phyloP scores from a whole-genome alignment of 2,797 vertebrate genomes.

The Acomys russatus region DNA sequence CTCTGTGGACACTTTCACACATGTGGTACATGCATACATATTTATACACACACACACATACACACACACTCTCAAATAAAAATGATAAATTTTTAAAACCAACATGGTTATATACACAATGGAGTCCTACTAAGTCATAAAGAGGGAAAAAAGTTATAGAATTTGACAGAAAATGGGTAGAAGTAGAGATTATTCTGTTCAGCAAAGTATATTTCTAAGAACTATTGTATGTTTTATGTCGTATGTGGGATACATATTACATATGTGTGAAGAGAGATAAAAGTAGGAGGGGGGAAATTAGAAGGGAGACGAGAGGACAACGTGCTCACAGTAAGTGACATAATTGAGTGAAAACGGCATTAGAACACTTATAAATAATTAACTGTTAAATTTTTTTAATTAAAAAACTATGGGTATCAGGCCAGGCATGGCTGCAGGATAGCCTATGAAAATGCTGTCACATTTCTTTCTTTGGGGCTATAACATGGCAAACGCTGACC shows the following conservation, averaged over 20 bases:
- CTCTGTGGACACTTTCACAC: neutral
- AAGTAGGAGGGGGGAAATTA: neutral
- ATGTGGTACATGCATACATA: neutral
- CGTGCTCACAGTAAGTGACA: neutral
- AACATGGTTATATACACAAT: neutral
- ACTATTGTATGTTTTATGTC: neutral
- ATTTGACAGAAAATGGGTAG: neutral
- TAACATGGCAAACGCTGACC: too few relatives aligned
- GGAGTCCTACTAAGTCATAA: neutral
- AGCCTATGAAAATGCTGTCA: neutral
- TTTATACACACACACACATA: neutral
- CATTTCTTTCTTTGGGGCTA: neutral
- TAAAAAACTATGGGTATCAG: neutral
- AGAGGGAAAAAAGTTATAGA: neutral
- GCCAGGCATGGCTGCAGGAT: neutral
- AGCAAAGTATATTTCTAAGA: neutral
- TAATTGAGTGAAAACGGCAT: neutral
- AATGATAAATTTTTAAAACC: neutral
- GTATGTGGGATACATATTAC: neutral
- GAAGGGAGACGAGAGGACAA: neutral
- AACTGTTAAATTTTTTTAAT: neutral
- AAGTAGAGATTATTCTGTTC: neutral
- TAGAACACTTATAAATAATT: neutral
- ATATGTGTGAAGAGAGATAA: neutral
- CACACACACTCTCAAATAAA: neutral